Conservation (phyloP, 2,797 vertebrate genomes). For the Hipposideros larvatus region DNA sequence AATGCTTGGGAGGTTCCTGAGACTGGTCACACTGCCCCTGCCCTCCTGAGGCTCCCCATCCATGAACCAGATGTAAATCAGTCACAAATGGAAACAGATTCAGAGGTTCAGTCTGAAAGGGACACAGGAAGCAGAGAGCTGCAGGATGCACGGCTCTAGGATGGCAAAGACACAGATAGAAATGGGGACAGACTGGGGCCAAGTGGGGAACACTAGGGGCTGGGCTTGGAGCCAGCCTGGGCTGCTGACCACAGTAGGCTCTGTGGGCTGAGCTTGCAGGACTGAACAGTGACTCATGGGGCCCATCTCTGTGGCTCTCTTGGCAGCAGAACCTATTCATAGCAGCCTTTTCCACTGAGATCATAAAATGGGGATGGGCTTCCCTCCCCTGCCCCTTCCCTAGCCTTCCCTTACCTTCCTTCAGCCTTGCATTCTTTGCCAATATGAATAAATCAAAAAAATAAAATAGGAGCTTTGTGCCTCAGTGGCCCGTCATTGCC, state of each 20-base stretch:
- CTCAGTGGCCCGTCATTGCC: background rate
- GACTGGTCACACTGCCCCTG: background rate
- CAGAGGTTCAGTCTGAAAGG: conserved; percentile 15
- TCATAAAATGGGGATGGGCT: conserved; percentile 50
- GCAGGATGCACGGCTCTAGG: background rate
- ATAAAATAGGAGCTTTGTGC: conserved; percentile 10
- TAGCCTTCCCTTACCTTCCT: background rate
- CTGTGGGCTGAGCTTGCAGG: conserved; percentile 78
- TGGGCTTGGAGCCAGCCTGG: conserved; percentile 53
- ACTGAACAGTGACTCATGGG: conserved; percentile 78
- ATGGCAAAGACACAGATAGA: conserved; percentile 36
- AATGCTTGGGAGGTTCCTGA: background rate
- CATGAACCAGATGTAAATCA: conserved; percentile 15
- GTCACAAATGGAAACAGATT: conserved; percentile 36
- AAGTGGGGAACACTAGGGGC: background rate
- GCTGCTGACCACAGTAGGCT: conserved; percentile 70
- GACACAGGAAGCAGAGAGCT: background rate
- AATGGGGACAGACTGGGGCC: conserved; percentile 26
- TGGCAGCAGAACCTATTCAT: conserved; percentile 70
- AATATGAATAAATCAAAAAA: conserved; percentile 12
- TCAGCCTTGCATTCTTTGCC: conserved; percentile 32
- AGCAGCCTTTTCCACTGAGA: conserved; percentile 82
- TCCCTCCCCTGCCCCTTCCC: background rate
- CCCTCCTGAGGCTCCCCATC: background rate
- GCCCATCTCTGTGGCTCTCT: conserved; percentile 73